Evolutionary conservation across 2,888 invertebrate species (phyloP).

Genomic region (Eristalis tenax): DNA sequence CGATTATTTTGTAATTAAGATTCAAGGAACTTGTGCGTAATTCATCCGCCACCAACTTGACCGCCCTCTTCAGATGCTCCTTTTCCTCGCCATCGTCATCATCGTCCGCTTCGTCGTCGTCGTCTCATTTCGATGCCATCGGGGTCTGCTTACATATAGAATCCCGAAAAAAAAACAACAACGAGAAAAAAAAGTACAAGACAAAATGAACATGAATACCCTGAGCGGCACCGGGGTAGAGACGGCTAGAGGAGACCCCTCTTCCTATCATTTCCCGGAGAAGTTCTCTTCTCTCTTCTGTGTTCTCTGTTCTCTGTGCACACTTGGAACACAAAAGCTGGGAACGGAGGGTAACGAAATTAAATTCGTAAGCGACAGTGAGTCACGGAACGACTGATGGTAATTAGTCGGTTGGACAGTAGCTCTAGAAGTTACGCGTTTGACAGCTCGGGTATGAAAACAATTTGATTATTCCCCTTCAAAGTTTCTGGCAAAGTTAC

Average conservation of each 20-base stretch:
- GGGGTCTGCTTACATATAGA: not conserved
- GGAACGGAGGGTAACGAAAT: conserved; percentile 15
- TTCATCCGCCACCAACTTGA: conserved; percentile 68
- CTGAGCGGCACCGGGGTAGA: not conserved
- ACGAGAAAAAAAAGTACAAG: not conserved
- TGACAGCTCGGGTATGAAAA: no score
- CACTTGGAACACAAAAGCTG: not conserved
- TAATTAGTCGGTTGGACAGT: not conserved
- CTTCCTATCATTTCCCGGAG: conserved; percentile 41
- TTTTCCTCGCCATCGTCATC: not conserved
- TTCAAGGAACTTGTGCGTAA: conserved; percentile 72
- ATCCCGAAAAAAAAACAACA: not conserved
- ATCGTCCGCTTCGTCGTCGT: not conserved
- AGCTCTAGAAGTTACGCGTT: not conserved
- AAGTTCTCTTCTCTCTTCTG: conserved; percentile 2
- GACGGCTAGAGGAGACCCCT: not conserved
- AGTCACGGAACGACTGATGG: not conserved
- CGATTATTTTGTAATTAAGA: conserved; percentile 72
- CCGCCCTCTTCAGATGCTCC: conserved; percentile 57
- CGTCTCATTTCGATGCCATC: conserved; percentile 5
- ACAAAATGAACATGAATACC: not conserved
- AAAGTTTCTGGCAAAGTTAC: no score
- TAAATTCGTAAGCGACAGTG: conserved; percentile 37
- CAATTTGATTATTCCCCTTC: no score
- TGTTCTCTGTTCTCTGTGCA: not conserved